These are phyloP conservation scores for Hydroisotoma schaefferi DNA, from an alignment of 2,888 invertebrate species.

Conservation along the genomic window DNA sequence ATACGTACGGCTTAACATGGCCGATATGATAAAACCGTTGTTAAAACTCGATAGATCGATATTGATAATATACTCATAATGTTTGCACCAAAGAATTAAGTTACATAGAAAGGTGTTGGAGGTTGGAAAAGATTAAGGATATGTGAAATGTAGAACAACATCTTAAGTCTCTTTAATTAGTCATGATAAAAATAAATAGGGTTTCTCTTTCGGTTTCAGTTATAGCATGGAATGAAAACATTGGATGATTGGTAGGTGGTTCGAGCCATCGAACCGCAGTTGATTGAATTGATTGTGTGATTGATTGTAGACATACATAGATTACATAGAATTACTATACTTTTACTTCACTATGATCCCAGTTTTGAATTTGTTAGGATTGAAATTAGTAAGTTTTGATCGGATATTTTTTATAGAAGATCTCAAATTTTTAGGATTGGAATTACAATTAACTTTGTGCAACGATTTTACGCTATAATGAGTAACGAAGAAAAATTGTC, in stretches of 20 bases:
- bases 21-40: not conserved
- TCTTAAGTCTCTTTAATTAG: slow-evolving; percentile 11
- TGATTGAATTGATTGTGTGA: not conserved
- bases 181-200: slow-evolving; percentile 15
- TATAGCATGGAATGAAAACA: not conserved
- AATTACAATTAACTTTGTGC: no score
- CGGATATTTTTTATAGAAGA: no score
- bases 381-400: no score
- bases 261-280: not conserved
- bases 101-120: no score
- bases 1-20: no score
- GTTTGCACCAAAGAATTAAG: no score
- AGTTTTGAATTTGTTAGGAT: no score
- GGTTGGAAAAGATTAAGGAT: slow-evolving; percentile 5
- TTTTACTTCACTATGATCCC: not conserved
- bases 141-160: slow-evolving; percentile 14
- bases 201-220: not conserved
- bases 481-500: no score
- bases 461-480: no score
- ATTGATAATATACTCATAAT: no score
- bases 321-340: not conserved
- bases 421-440: no score
- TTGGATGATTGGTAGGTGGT: not conserved
- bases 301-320: not conserved
- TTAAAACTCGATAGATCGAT: not conserved